These are phyloP conservation scores for Mus minutoides DNA, from an alignment of 2,797 vertebrate species.

Conservation along the genomic window DNA sequence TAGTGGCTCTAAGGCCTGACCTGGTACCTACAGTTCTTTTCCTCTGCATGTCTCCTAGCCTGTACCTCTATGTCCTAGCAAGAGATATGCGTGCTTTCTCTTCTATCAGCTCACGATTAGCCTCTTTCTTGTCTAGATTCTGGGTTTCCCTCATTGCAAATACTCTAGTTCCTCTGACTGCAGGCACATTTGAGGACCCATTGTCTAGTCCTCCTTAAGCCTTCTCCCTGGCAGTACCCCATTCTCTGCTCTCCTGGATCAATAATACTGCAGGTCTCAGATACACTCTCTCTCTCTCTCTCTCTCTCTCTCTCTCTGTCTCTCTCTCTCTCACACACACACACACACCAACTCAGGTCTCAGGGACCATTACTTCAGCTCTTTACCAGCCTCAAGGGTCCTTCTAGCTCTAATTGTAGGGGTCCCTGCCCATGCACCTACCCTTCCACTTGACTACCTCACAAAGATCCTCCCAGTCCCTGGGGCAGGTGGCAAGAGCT, in stretches of 20 bases:
- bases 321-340: too few species aligned
- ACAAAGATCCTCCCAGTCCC: neutral
- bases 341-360: neutral
- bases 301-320: too few species aligned
- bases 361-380: neutral
- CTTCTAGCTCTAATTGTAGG: neutral
- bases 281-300: too few species aligned
- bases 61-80: neutral
- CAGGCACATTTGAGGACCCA: neutral
- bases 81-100: neutral
- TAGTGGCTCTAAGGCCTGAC: neutral
- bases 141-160: neutral
- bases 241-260: neutral
- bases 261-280: neutral
- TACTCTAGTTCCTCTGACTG: neutral
- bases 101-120: neutral
- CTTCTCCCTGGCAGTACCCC: neutral
- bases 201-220: neutral
- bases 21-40: neutral
- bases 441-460: neutral
- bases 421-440: neutral
- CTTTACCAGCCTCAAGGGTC: neutral
- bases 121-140: neutral
- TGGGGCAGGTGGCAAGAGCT: neutral
- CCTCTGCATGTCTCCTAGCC: neutral